Conservation (phyloP, 2,888 invertebrate species). For the Idaea aversata region DNA sequence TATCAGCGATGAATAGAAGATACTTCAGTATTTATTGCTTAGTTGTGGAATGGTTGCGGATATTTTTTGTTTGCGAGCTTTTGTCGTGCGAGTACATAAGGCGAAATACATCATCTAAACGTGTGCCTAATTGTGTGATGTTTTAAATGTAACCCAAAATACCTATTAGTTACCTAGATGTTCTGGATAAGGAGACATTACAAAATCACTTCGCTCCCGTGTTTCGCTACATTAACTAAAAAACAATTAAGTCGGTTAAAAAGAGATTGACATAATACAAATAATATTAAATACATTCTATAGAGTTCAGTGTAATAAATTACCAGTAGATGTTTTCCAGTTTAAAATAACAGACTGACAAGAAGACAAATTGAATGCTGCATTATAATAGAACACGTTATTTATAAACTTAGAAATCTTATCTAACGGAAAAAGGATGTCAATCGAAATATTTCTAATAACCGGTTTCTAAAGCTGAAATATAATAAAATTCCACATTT, state of each 20-base stretch:
- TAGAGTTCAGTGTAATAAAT: background rate
- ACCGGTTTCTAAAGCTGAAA: background rate
- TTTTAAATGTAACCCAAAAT: too few species aligned
- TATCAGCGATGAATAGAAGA: constrained; percentile 9
- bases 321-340: background rate
- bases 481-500: constrained; percentile 6
- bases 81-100: background rate
- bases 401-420: background rate
- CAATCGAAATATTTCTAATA: background rate
- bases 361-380: background rate
- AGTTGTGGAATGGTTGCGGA: background rate
- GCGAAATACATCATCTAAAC: background rate
- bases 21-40: background rate
- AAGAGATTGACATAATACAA: too few species aligned
- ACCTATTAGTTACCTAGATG: too few species aligned
- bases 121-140: background rate
- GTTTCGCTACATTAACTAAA: too few species aligned
- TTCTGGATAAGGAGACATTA: too few species aligned
- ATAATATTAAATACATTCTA: too few species aligned
- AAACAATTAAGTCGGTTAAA: too few species aligned
- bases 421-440: background rate
- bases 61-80: background rate
- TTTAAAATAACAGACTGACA: background rate
- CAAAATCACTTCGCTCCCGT: too few species aligned
- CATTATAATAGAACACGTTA: background rate